Base-by-base conservation (phyloP, 2,888 invertebrate genomes). In the Euclidia mi region DNA sequence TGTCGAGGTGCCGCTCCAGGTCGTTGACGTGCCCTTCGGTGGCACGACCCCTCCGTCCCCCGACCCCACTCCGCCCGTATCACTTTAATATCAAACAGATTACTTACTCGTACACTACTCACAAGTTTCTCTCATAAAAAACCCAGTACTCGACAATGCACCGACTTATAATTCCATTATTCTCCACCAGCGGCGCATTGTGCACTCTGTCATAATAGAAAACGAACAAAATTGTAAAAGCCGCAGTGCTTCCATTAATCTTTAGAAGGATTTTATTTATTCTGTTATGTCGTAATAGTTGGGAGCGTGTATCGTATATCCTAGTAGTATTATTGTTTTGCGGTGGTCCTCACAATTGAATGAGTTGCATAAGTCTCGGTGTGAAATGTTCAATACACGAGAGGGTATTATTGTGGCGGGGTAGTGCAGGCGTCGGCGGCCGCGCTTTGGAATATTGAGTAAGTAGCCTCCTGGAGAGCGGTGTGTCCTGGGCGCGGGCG, bases 381-480 rank as follows among this genome's bases (percentile, higher is more conserved):
- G n/a, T 28, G 9, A 50, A 15, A 18, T 12, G 11, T 12, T 32
- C 11, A 11, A 29, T 37, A 17, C 34, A 11, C 29, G 25, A 20
- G 37, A 20, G 44, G 17, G 28, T 31, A 42, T 35, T 47, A 41
- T 41, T 53, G 10, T 34, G 41, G 40, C 41, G 20, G 48, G 86
- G 87, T 86, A 87, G 82, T 90, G 90, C 90, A 92, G 84, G 86
- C 86, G 81, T 84, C 83, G 82, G 80, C 84, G 81, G 77, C 79
- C 82, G 81, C 78, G 87, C 85, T 85, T 87, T 75, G 82, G 91
- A 91, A 91, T 94, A 94, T 92, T 92, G 92, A 92, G 90, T 91
- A 87, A 92, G 90, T 92, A 85, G 89, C 91, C 88, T 81, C 76
- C 82, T 76, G 82, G 82, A 79, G 66, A 47, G 56, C 75, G 72